Evolutionary conservation across 2,113 vertebrate species (phyloP).

Genomic region (Boleophthalmus pectinirostris): DNA sequence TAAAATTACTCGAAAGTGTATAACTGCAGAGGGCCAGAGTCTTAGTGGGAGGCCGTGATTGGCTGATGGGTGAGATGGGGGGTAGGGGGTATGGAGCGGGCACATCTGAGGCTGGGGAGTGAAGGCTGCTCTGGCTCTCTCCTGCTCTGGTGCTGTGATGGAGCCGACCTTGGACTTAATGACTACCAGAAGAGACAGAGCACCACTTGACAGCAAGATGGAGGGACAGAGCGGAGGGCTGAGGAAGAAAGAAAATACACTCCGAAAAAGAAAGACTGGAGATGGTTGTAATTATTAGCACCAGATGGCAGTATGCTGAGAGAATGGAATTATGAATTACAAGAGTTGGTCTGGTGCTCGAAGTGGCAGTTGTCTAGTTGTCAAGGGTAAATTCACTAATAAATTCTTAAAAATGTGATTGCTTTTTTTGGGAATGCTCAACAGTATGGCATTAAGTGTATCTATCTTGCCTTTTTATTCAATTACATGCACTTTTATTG

Average conservation of each 20-base stretch:
- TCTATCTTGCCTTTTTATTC: too few relatives aligned
- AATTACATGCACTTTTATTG: too few relatives aligned
- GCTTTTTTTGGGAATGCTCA: too few relatives aligned
- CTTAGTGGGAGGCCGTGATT: constrained; percentile 50
- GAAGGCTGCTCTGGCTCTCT: constrained; percentile 66
- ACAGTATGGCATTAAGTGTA: too few relatives aligned
- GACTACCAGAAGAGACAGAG: constrained; percentile 71
- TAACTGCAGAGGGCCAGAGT: constrained; percentile 50
- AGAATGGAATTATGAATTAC: constrained; percentile 2
- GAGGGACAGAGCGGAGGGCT: constrained; percentile 43
- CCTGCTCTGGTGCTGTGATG: constrained; percentile 66
- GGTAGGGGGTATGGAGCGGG: constrained; percentile 58
- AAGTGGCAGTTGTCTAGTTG: not conserved
- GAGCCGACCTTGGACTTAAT: constrained; percentile 71
- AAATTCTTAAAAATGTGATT: not conserved
- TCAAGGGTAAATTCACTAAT: not conserved
- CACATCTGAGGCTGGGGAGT: constrained; percentile 65
- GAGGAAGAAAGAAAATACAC: not conserved
- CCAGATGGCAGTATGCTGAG: constrained; percentile 3
- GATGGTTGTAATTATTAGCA: constrained; percentile 3
- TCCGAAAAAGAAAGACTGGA: not conserved
- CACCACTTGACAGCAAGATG: constrained; percentile 62
- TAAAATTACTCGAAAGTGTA: constrained; percentile 32
- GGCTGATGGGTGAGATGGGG: constrained; percentile 68
- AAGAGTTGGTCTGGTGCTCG: not conserved